phyloP scores from a whole-genome alignment of 1,140 invertebrate species.

The Laodelphax striatellus region DNA sequence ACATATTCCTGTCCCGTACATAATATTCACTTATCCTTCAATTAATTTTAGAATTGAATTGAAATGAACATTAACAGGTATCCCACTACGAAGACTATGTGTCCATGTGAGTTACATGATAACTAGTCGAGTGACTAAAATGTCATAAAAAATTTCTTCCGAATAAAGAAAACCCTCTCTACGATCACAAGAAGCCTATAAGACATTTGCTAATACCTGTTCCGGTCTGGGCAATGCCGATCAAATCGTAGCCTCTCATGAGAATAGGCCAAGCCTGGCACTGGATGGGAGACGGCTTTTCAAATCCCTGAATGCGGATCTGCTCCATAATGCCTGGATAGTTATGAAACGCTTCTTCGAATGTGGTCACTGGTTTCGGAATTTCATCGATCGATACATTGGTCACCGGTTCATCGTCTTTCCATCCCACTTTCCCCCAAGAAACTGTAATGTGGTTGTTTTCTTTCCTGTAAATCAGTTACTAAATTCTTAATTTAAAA shows the following conservation, averaged over 20 bases:
- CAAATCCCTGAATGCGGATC: slow-evolving; percentile 72
- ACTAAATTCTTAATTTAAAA: too few relatives aligned
- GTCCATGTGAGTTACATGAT: too few relatives aligned
- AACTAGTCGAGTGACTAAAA: too few relatives aligned
- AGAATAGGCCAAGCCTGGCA: slow-evolving; percentile 82
- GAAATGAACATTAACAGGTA: too few relatives aligned
- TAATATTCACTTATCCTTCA: too few relatives aligned
- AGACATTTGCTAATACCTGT: slow-evolving; percentile 46
- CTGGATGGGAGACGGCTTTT: slow-evolving; percentile 80
- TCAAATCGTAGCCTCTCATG: slow-evolving; percentile 72
- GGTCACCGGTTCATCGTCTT: slow-evolving; percentile 39
- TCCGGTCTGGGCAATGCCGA: slow-evolving; percentile 88
- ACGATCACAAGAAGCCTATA: not conserved
- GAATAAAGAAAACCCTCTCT: not conserved
- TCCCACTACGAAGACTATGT: too few relatives aligned
- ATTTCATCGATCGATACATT: slow-evolving; percentile 38
- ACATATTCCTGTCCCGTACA: too few relatives aligned
- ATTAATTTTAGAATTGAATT: too few relatives aligned
- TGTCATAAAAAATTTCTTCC: too few relatives aligned
- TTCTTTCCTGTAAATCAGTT: slow-evolving; percentile 27
- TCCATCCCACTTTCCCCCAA: too few relatives aligned
- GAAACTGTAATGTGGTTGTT: slow-evolving; percentile 53
- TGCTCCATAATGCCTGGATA: slow-evolving; percentile 75
- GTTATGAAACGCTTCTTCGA: slow-evolving; percentile 69
- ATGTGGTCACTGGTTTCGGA: slow-evolving; percentile 72